phyloP scores from a whole-genome alignment of 2,797 vertebrate genomes.

The Lithobates sylvaticus region DNA sequence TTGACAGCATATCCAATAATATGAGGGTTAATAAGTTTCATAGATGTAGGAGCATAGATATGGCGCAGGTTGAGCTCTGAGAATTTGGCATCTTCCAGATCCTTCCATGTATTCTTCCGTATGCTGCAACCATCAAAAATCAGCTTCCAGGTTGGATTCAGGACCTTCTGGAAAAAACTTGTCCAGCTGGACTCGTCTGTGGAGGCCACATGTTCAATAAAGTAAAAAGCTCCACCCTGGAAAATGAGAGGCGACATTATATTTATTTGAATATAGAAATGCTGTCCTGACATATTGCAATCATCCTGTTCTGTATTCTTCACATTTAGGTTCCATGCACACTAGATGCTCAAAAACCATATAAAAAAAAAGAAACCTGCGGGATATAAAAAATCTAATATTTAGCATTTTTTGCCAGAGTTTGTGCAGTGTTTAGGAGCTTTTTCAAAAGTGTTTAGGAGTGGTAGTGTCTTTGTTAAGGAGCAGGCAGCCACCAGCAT shows the following conservation, averaged over 20 bases:
- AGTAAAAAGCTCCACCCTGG: constrained; percentile 74
- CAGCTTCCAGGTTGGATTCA: constrained; percentile 78
- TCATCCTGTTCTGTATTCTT: too few species aligned
- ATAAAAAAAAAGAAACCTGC: too few species aligned
- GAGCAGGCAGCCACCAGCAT: too few species aligned
- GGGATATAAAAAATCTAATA: too few species aligned
- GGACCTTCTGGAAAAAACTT: constrained; percentile 80
- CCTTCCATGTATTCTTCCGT: constrained; percentile 76
- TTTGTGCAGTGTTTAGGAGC: too few species aligned
- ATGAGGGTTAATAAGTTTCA: constrained; percentile 71
- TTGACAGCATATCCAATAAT: constrained; percentile 79
- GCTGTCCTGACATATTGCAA: too few species aligned
- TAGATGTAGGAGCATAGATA: constrained; percentile 69
- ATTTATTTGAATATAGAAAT: not conserved
- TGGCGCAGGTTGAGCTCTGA: constrained; percentile 77
- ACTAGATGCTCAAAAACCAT: too few species aligned
- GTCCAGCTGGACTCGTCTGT: constrained; percentile 58
- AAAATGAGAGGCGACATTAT: not conserved
- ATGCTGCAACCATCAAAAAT: constrained; percentile 76
- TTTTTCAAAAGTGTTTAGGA: too few species aligned
- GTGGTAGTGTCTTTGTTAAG: too few species aligned
- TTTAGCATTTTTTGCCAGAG: too few species aligned
- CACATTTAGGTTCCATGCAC: too few species aligned
- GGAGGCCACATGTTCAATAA: constrained; percentile 74
- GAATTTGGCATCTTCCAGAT: constrained; percentile 78